Percentiles rank a stretch among this genome's conserved stretches.
These are phyloP conservation scores for Oxycera nigricornis DNA, from an alignment of 2,888 invertebrate species.

Conservation along the genomic window DNA sequence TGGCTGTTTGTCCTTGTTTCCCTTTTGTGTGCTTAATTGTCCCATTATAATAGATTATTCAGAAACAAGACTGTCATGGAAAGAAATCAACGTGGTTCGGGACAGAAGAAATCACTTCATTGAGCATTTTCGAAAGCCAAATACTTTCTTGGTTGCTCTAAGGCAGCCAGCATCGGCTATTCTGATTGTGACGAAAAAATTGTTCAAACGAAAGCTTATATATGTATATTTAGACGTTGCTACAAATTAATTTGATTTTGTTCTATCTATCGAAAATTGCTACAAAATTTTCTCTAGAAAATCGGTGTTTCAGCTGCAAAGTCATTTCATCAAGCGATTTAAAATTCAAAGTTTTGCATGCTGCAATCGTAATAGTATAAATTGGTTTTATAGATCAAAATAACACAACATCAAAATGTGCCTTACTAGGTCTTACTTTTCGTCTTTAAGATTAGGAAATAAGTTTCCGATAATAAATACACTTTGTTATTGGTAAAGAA, in stretches of 20 bases:
- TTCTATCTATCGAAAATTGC: neutral
- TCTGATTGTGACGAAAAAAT: too few species aligned
- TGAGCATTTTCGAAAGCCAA: too few species aligned
- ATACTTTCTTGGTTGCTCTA: too few species aligned
- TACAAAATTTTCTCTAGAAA: conserved; percentile 14
- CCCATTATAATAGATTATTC: too few species aligned
- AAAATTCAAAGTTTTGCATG: neutral
- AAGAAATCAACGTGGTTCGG: too few species aligned
- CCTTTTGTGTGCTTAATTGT: too few species aligned
- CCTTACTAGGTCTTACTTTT: conserved; percentile 43
- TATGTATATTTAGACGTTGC: neutral
- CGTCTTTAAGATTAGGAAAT: conserved; percentile 19
- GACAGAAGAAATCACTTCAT: too few species aligned
- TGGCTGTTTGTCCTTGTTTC: too few species aligned
- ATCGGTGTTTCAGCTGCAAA: neutral
- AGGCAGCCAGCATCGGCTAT: too few species aligned
- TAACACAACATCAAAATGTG: conserved; percentile 19
- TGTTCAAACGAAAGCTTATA: too few species aligned
- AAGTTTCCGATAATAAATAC: neutral
- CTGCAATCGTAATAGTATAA: neutral
- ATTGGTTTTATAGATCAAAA: neutral
- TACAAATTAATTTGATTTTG: neutral
- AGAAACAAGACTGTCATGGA: too few species aligned
- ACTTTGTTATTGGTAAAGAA: neutral
- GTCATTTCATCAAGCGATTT: neutral